A percentile compares a stretch with the other conserved stretches of the same genome.
Evolutionary conservation across 2,797 vertebrate genomes (phyloP).

Genomic region (Limnodromus scolopaceus): DNA sequence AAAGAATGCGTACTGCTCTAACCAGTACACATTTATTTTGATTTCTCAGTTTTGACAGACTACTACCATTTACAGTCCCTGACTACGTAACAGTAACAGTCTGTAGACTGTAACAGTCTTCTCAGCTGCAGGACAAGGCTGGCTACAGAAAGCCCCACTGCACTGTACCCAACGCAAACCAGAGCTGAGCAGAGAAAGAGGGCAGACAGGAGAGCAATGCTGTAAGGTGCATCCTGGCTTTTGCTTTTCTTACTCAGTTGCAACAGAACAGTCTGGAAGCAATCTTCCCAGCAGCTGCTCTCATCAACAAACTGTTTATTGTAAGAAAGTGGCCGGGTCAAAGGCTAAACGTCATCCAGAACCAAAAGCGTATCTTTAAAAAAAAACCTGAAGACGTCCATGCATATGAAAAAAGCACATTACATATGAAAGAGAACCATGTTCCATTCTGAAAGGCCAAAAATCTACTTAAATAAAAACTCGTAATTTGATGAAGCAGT

Average conservation of each 20-base stretch:
- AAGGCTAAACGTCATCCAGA: constrained; percentile 80
- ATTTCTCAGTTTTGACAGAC: not conserved
- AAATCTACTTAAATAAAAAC: not conserved
- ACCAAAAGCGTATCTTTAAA: constrained; percentile 73
- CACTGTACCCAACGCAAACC: not conserved
- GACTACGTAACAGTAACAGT: rapidly evolving
- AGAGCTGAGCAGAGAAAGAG: rapidly evolving
- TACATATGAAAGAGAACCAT: constrained; percentile 12
- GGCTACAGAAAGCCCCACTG: not conserved
- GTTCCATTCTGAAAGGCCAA: constrained; percentile 12
- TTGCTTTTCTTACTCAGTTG: not conserved
- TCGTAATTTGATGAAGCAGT: not conserved
- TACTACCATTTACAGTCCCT: not conserved
- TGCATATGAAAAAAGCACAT: constrained; percentile 10
- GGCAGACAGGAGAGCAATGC: not conserved
- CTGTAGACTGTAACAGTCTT: not conserved
- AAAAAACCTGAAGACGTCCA: not conserved
- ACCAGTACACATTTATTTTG: not conserved
- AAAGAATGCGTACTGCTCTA: rapidly evolving
- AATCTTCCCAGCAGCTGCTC: constrained; percentile 83
- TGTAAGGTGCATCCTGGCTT: constrained; percentile 53
- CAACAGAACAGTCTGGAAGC: constrained; percentile 85
- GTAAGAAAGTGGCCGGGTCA: constrained; percentile 84
- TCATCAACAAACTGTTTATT: constrained; percentile 88
- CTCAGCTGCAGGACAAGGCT: not conserved